These are phyloP conservation scores for Hemiscyllium ocellatum DNA, from an alignment of 2,113 vertebrate species.

Conservation along the genomic window DNA sequence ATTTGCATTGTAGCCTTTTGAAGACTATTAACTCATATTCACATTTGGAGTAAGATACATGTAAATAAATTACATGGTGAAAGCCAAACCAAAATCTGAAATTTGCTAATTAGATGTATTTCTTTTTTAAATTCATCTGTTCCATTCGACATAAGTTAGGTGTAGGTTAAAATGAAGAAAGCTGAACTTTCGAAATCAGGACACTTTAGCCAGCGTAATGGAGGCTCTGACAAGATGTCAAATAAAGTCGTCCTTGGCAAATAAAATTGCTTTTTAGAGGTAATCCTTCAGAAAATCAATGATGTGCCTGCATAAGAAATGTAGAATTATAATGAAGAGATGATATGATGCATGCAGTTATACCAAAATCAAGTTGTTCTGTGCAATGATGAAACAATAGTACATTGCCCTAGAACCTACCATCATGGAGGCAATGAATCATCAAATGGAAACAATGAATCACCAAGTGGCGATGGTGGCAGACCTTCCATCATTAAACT, in stretches of 20 bases:
- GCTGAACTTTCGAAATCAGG: background rate
- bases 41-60: background rate
- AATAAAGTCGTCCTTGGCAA: background rate
- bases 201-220: background rate
- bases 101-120: background rate
- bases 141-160: background rate
- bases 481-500: background rate
- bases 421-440: background rate
- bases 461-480: background rate
- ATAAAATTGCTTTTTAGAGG: background rate
- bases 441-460: background rate
- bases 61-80: background rate
- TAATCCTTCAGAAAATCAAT: slow-evolving; percentile 33
- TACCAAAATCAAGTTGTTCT: background rate
- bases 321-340: slow-evolving; percentile 15
- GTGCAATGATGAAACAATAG: background rate
- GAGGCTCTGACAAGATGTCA: background rate
- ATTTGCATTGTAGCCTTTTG: background rate
- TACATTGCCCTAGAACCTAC: background rate
- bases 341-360: background rate
- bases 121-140: background rate
- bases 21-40: background rate
- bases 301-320: background rate
- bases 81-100: background rate
- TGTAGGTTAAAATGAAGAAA: background rate